Percentiles rank a stretch among this genome's conserved stretches.
Evolutionary conservation across 2,888 invertebrate genomes (phyloP).

Genomic region (Sminthurides aquaticus): DNA sequence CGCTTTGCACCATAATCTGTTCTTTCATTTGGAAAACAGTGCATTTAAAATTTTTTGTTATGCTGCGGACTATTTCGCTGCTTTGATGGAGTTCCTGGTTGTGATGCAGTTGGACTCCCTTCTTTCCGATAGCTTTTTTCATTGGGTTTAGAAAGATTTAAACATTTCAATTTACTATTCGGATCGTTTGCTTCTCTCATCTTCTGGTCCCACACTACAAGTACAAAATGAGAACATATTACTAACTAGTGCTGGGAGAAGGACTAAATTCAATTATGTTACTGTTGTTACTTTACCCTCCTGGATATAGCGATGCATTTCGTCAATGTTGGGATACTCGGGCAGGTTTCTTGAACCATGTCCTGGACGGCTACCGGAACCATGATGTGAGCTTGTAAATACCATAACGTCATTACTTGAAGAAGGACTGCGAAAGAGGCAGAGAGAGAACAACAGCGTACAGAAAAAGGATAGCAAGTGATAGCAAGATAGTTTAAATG

Average conservation of each 20-base stretch:
- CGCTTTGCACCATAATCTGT: no score
- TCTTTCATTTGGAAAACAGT: no score
- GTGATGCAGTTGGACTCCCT: conserved; percentile 15
- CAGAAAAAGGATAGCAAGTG: background rate
- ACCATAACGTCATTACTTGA: conserved; percentile 19
- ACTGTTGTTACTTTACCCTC: conserved; percentile 10
- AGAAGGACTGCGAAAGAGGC: conserved; percentile 12
- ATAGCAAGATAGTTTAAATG: background rate
- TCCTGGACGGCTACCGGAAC: conserved; percentile 10
- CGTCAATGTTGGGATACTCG: conserved; percentile 20
- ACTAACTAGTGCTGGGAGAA: background rate
- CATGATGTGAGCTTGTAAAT: conserved; percentile 16
- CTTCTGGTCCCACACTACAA: conserved; percentile 21
- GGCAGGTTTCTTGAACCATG: conserved; percentile 16
- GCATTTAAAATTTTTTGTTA: background rate
- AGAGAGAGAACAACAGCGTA: background rate
- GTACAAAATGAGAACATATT: background rate
- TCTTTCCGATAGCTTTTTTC: conserved; percentile 20
- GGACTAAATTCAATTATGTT: no score
- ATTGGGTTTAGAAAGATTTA: conserved; percentile 14
- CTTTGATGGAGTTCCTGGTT: conserved; percentile 18
- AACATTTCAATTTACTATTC: conserved; percentile 18
- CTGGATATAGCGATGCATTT: conserved; percentile 21
- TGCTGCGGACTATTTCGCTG: conserved; percentile 16
- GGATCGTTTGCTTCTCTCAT: conserved; percentile 19